Evolutionary conservation across 2,113 vertebrate species (phyloP).

Genomic region (Oxyura jamaicensis): DNA sequence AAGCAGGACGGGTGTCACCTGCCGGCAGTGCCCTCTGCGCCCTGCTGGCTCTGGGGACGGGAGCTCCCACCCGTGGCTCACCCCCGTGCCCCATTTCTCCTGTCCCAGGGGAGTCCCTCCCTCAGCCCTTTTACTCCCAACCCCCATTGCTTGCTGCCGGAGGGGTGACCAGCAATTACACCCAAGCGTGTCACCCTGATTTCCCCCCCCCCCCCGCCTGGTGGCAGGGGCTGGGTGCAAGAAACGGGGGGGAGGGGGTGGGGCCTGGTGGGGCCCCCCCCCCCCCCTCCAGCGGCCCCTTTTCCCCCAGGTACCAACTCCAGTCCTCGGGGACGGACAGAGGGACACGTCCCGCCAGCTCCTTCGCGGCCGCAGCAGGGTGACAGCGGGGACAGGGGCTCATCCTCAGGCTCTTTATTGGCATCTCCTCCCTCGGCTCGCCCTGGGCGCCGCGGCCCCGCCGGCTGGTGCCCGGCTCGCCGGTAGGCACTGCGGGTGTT

Average conservation of each 20-base stretch:
- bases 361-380: background rate
- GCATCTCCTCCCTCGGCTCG: conserved; percentile 14
- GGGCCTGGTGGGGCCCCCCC: too few relatives aligned
- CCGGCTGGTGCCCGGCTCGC: conserved; percentile 1
- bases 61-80: too few relatives aligned
- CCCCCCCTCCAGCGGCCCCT: background rate
- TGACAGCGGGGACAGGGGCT: background rate
- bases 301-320: background rate
- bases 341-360: rapidly evolving
- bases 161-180: background rate
- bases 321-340: background rate
- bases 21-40: background rate
- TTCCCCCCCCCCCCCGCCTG: background rate
- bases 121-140: background rate
- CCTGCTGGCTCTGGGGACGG: too few relatives aligned
- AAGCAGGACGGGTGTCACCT: background rate
- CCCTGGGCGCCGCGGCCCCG: background rate
- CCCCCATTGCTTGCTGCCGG: rapidly evolving
- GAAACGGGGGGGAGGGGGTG: background rate
- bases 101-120: too few relatives aligned
- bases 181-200: rapidly evolving
- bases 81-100: too few relatives aligned
- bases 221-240: too few relatives aligned
- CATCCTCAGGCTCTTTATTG: conserved; percentile 55
- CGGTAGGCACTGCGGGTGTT: background rate